Conservation (phyloP, 92 coral and sea anemone species). For the Phenganax subtilis region DNA sequence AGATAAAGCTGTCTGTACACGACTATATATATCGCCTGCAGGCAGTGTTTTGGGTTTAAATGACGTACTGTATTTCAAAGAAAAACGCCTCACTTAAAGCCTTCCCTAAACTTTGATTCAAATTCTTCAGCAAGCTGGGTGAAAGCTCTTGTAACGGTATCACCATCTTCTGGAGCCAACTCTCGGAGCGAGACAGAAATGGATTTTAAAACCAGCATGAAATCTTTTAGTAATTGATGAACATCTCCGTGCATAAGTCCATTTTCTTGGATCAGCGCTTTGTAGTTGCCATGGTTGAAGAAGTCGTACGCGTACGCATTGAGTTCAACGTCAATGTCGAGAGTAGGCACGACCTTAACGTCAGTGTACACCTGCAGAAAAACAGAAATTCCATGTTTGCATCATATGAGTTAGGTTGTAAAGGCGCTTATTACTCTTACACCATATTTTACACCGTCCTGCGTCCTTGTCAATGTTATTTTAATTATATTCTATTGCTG, state of each 20-base stretch:
- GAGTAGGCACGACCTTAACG: slow-evolving; percentile 54
- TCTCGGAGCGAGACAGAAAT: slow-evolving; percentile 36
- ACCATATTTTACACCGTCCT: too few relatives aligned
- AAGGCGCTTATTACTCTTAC: too few relatives aligned
- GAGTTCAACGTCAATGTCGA: slow-evolving; percentile 26
- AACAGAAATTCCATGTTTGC: not conserved
- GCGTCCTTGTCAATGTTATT: too few relatives aligned
- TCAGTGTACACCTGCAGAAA: slow-evolving; percentile 59
- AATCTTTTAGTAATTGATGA: slow-evolving; percentile 51
- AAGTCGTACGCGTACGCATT: slow-evolving; percentile 73
- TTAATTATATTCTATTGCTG: too few relatives aligned
- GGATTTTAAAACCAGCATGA: slow-evolving; percentile 48
- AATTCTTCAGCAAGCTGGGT: slow-evolving; percentile 50
- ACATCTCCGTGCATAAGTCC: slow-evolving; percentile 53
- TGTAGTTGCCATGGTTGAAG: slow-evolving; percentile 56
- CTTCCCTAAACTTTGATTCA: slow-evolving; percentile 14
- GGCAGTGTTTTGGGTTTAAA: too few relatives aligned
- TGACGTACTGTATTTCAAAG: too few relatives aligned
- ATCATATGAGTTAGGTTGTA: too few relatives aligned
- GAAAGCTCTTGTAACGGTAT: slow-evolving; percentile 50
- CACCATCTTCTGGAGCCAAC: slow-evolving; percentile 41
- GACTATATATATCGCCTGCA: too few relatives aligned
- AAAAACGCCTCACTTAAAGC: not conserved
- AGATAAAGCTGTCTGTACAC: too few relatives aligned
- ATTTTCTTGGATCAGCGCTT: slow-evolving; percentile 48